Base-by-base conservation (phyloP, 2,888 invertebrate genomes). In the Listrodromus nycthemerus region DNA sequence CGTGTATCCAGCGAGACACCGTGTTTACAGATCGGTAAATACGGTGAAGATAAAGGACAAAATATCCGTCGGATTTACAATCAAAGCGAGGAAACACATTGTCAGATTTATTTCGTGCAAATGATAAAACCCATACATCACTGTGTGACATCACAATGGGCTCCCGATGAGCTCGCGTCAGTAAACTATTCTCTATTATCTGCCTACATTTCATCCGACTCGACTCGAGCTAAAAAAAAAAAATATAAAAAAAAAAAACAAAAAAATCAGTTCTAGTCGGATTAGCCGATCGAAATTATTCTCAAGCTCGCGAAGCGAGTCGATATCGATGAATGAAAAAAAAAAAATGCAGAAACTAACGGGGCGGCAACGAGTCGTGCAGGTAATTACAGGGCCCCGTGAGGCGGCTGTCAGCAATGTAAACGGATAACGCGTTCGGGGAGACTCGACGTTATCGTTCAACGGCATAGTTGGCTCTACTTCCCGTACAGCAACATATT, bases 371-470 rank as follows among this genome's bases (percentile, higher is more conserved):
- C 48, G 41, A 69, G 55, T 65, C 41, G n/a, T 41, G 48, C 30
- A 61, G 67, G 19, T 79, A 58, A 75, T 70, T 74, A 24, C 73
- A 21, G 10, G 24, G 21, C 8, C 27, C 30, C 13, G 45, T 71
- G 67, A 80, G 10, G 63, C 65, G 27, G 41, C 24, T 24, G 30
- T 70, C 41, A 37, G 13, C 21, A 66, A 74, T 70, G 55, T 55
- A 55, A 50, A 30, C 16, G 61, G 77, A 84, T 84, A 81, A 81
- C 58, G 27, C 21, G 27, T 7, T 52, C 50, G n/a, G 61, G 27
- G 24, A 30, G 4, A 30, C 27, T 13, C 30, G 61, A 33, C 24
- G 50, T 84, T 84, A 84, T 86, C 80, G 71, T 75, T 70, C 45
- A 55, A 19, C 48, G 65, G 48, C 50, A 41, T 70, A 70, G 67